A percentile compares a stretch with the other conserved stretches of the same genome.
These are phyloP conservation scores for Alloscopus bannaensis DNA, from an alignment of 2,888 invertebrate species.

Conservation along the genomic window DNA sequence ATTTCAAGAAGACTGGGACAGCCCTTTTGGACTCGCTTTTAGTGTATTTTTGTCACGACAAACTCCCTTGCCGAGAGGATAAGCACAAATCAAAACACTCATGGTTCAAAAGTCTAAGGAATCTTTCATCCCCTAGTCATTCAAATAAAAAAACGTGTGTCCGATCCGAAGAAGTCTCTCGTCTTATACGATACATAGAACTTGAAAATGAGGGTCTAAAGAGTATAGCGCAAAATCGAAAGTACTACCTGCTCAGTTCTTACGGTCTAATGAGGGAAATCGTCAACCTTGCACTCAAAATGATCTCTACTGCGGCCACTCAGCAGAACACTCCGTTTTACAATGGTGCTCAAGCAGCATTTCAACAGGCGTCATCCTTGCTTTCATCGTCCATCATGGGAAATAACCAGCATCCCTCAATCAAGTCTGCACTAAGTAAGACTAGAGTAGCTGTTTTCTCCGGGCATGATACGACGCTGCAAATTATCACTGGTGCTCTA, in stretches of 20 bases:
- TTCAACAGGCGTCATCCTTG: slow-evolving; percentile 51
- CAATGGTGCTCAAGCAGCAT: slow-evolving; percentile 59
- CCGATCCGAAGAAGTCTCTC: slow-evolving; percentile 84
- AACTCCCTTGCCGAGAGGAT: slow-evolving; percentile 84
- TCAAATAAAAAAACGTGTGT: slow-evolving; percentile 79
- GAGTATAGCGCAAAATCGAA: slow-evolving; percentile 63
- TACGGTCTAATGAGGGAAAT: slow-evolving; percentile 72
- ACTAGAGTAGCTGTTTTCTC: slow-evolving; percentile 86
- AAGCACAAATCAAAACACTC: slow-evolving; percentile 70
- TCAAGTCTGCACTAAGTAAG: slow-evolving; percentile 34
- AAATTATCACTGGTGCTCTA: slow-evolving; percentile 87
- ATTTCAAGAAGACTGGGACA: slow-evolving; percentile 70
- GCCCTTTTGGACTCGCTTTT: slow-evolving; percentile 83
- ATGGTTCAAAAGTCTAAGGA: slow-evolving; percentile 56
- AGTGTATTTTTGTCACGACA: slow-evolving; percentile 90
- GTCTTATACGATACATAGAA: slow-evolving; percentile 88
- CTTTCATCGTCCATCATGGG: slow-evolving; percentile 58
- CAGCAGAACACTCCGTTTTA: slow-evolving; percentile 46
- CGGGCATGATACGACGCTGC: slow-evolving; percentile 93
- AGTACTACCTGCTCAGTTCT: slow-evolving; percentile 69
- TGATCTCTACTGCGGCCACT: slow-evolving; percentile 43
- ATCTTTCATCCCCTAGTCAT: slow-evolving; percentile 75
- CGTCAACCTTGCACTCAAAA: slow-evolving; percentile 68
- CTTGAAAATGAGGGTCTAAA: slow-evolving; percentile 79
- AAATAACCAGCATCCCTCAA: slow-evolving; percentile 61